Evolutionary conservation across 2,113 vertebrate genomes (phyloP).

Genomic region (western clawed frog (Xenopus tropicalis)): DNA sequence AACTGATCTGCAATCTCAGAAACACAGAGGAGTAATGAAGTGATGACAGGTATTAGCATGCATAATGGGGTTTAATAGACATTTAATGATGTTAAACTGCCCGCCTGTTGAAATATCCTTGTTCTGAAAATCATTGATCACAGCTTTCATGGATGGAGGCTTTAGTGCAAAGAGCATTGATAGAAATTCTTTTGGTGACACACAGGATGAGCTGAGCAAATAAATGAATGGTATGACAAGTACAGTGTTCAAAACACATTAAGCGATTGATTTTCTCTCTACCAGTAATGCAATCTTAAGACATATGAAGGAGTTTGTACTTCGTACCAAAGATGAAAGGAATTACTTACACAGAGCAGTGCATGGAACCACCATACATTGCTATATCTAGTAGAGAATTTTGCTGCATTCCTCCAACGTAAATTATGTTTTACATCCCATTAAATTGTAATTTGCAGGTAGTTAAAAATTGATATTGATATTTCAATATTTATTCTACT

Average conservation of each 20-base stretch:
- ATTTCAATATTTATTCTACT: neutral
- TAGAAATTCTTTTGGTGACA: constrained; percentile 85
- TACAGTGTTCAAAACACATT: constrained; percentile 84
- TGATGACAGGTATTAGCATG: constrained; percentile 73
- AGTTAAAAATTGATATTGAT: constrained; percentile 46
- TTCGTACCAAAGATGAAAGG: constrained; percentile 66
- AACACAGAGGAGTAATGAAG: constrained; percentile 61
- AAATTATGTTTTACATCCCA: constrained; percentile 73
- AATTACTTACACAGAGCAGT: constrained; percentile 53
- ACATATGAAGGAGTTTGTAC: constrained; percentile 76
- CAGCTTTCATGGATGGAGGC: constrained; percentile 71
- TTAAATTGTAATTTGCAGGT: constrained; percentile 55
- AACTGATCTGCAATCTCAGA: constrained; percentile 54
- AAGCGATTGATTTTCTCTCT: constrained; percentile 97
- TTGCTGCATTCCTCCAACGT: constrained; percentile 60
- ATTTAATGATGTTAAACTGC: constrained; percentile 66
- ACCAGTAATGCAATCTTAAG: constrained; percentile 91
- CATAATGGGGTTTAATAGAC: constrained; percentile 70
- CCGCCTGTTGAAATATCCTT: constrained; percentile 71
- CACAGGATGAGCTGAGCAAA: constrained; percentile 81
- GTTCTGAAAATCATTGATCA: constrained; percentile 82
- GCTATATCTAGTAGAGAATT: constrained; percentile 61
- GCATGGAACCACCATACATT: constrained; percentile 52
- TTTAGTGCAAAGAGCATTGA: constrained; percentile 69
- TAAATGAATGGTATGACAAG: constrained; percentile 98